Conservation (phyloP, 2,888 invertebrate species). For the Aromia moschata region DNA sequence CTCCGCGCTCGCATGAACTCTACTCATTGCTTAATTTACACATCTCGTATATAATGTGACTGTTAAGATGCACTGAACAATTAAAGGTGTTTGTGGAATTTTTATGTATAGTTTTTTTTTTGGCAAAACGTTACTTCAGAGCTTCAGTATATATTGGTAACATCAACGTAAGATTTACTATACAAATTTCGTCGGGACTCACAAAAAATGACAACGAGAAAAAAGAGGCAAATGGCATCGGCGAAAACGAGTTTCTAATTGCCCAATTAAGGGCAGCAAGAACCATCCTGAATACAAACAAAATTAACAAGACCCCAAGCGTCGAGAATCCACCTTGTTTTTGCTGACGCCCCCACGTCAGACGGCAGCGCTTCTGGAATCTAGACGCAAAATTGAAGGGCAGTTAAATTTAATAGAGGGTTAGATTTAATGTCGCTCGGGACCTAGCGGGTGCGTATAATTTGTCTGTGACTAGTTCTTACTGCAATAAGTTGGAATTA, state of each 20-base stretch:
- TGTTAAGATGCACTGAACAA: too few relatives aligned
- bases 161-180: too few relatives aligned
- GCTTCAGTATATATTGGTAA: too few relatives aligned
- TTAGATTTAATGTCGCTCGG: constrained; percentile 6
- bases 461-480: constrained; percentile 20
- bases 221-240: too few relatives aligned
- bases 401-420: constrained; percentile 22
- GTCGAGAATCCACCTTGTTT: background rate
- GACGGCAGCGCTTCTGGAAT: background rate
- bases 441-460: constrained; percentile 8
- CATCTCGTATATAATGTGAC: background rate
- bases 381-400: constrained; percentile 10
- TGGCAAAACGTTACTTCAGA: too few relatives aligned
- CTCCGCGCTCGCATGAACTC: too few relatives aligned
- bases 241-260: too few relatives aligned
- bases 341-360: background rate
- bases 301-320: background rate
- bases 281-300: background rate
- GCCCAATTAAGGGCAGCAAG: too few relatives aligned
- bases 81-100: too few relatives aligned
- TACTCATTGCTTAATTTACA: background rate
- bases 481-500: constrained; percentile 16
- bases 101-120: too few relatives aligned
- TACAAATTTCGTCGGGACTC: too few relatives aligned
- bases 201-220: too few relatives aligned